These are phyloP conservation scores for Drosophila dunni DNA, from an alignment of 1,140 invertebrate species.

Conservation along the genomic window DNA sequence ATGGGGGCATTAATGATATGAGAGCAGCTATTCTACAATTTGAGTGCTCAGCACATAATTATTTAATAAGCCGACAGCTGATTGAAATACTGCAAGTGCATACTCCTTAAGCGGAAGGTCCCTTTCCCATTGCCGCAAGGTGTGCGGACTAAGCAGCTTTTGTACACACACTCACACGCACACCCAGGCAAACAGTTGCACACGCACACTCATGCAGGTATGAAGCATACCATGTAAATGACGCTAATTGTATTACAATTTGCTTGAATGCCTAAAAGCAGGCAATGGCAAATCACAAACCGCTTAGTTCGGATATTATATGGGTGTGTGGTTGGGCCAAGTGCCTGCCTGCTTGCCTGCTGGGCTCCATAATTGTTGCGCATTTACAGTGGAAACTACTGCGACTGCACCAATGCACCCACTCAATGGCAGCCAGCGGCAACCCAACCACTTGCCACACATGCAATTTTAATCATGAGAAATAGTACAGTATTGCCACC, in stretches of 20 bases:
- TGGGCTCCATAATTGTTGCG: slow-evolving; percentile 24
- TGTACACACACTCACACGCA: slow-evolving; percentile 18
- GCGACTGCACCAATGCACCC: slow-evolving; percentile 6
- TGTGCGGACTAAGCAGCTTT: slow-evolving; percentile 66
- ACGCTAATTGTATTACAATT: slow-evolving; percentile 83
- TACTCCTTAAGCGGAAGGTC: slow-evolving; percentile 15
- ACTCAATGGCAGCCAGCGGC: background rate
- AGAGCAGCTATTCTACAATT: slow-evolving; percentile 33
- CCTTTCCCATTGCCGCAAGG: slow-evolving; percentile 34
- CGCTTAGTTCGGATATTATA: slow-evolving; percentile 73
- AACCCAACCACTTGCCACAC: slow-evolving; percentile 42
- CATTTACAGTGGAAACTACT: slow-evolving; percentile 8
- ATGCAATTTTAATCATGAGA: slow-evolving; percentile 65
- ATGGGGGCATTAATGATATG: slow-evolving; percentile 3
- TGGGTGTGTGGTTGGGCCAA: slow-evolving; percentile 25
- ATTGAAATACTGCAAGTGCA: slow-evolving; percentile 60
- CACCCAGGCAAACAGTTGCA: slow-evolving; percentile 20
- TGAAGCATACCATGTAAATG: slow-evolving; percentile 72
- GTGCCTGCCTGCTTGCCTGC: slow-evolving; percentile 25
- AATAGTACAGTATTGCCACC: slow-evolving; percentile 43
- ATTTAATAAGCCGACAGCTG: slow-evolving; percentile 80
- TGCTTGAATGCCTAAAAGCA: slow-evolving; percentile 77
- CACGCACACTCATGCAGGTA: slow-evolving; percentile 16
- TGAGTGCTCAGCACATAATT: slow-evolving; percentile 63
- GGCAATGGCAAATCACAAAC: slow-evolving; percentile 78